Base-by-base conservation (phyloP, 2,797 vertebrate genomes). In the Chromis chromis region DNA sequence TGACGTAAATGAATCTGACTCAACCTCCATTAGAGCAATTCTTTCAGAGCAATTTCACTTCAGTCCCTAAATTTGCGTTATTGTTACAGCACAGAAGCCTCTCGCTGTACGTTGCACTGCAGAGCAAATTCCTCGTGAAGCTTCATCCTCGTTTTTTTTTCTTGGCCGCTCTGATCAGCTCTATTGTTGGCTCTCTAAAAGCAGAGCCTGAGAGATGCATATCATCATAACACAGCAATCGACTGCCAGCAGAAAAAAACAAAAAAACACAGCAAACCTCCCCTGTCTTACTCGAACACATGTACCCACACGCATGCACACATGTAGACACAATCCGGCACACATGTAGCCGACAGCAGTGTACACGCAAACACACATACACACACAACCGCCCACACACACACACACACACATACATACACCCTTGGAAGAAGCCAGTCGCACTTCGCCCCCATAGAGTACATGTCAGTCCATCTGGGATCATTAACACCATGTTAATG, bases 391-490 rank as follows among this genome's bases (percentile, higher is more conserved):
- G 44, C 6, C 44, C 33, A 56, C 63, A 71, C 52, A 82, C 74
- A 83, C 80, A 42, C 91, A 84, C 71, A 84, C 60, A 76, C 80
- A 42, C 91, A 84, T 83, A 92, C 88, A 11, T 81, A 84, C 76
- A 85, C 67, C 78, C 86, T 88, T 88, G 79, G 82, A 90, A 82
- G 88, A 90, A 93, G 81, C 80, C 87, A 89, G 68, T 88, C 86
- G 90, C 89, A 89, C 87, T 75, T 89, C 90, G 80, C 91, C 91
- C 90, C 88, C 91, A 68, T 91, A 84, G 85, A 92, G 89, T 91
- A 89, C 90, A 91, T 91, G 87, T 93, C 91, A 91, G 91, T 91
- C 93, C 93, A 93, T 93, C 93, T 94, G 93, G 91, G 91, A 93
- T 93, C 90, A 93, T 92, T 93, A 91, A 90, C 90, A 86, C 92